These are phyloP conservation scores for Mycalesis mineus DNA, from an alignment of 2,888 invertebrate species.

Conservation along the genomic window DNA sequence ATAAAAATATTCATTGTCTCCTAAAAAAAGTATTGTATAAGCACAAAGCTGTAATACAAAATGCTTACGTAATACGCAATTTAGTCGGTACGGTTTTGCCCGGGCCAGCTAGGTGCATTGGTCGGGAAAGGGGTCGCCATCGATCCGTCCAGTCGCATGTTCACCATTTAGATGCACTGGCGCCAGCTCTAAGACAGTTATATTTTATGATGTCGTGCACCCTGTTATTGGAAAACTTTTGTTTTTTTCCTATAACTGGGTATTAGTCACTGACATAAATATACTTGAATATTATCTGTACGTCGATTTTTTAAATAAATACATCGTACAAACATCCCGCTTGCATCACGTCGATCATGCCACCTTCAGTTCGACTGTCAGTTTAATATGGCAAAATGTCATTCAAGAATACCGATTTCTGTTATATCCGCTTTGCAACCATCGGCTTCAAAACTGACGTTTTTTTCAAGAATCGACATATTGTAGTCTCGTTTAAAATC, in stretches of 20 bases:
- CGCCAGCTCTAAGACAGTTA: constrained; percentile 38
- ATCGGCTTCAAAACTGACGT: too few species aligned
- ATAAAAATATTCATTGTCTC: constrained; percentile 4
- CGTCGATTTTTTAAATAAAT: too few species aligned
- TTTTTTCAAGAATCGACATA: too few species aligned
- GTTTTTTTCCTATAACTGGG: background rate
- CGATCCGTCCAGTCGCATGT: constrained; percentile 57
- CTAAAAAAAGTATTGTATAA: constrained; percentile 7
- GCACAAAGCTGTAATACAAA: constrained; percentile 25
- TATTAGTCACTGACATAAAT: background rate
- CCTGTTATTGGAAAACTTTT: constrained; percentile 2
- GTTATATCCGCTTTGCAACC: too few species aligned
- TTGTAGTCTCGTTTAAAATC: too few species aligned
- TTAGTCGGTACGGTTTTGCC: constrained; percentile 46
- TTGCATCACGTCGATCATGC: too few species aligned
- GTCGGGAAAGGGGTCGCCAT: constrained; percentile 72
- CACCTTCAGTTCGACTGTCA: too few species aligned
- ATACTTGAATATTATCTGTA: background rate
- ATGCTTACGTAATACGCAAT: constrained; percentile 42
- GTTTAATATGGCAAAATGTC: too few species aligned
- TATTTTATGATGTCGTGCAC: constrained; percentile 28
- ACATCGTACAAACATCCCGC: too few species aligned
- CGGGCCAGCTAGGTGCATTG: constrained; percentile 70
- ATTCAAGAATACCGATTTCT: too few species aligned
- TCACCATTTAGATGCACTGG: constrained; percentile 38